phyloP scores from a whole-genome alignment of 2,113 vertebrate species.

The Ia io region DNA sequence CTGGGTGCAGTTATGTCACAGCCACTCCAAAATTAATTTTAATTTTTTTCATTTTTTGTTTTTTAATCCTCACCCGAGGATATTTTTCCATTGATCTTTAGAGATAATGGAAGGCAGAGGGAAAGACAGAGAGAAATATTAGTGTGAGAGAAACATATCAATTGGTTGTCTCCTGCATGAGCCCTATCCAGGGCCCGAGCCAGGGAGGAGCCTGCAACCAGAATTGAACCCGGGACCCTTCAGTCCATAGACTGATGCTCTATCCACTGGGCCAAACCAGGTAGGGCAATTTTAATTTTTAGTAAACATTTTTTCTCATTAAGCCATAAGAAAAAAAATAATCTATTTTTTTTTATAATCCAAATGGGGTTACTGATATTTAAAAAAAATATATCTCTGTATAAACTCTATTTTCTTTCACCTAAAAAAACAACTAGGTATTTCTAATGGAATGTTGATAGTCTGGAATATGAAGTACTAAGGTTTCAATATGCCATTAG shows the following conservation, averaged over 20 bases:
- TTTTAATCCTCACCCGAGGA: no score
- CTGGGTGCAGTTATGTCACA: background rate
- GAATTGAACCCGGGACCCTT: no score
- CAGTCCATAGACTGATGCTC: no score
- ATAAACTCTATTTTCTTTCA: background rate
- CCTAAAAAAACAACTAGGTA: background rate
- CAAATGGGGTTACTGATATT: background rate
- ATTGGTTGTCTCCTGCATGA: no score
- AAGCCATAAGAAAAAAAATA: background rate
- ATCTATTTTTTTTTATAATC: background rate
- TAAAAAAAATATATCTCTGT: background rate
- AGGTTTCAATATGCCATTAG: background rate
- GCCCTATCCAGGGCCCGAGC: no score
- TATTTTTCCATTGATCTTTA: no score
- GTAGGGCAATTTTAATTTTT: background rate
- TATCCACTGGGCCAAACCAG: no score
- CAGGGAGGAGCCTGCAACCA: no score
- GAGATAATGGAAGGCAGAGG: no score
- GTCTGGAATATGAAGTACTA: background rate
- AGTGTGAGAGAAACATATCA: no score
- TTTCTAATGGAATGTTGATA: background rate
- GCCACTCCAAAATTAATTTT: background rate
- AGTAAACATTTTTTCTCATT: background rate
- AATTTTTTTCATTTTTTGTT: background rate
- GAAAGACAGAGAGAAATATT: no score